Evolutionary conservation across 2,888 invertebrate species (phyloP).

Genomic region (Drosophila borborema): DNA sequence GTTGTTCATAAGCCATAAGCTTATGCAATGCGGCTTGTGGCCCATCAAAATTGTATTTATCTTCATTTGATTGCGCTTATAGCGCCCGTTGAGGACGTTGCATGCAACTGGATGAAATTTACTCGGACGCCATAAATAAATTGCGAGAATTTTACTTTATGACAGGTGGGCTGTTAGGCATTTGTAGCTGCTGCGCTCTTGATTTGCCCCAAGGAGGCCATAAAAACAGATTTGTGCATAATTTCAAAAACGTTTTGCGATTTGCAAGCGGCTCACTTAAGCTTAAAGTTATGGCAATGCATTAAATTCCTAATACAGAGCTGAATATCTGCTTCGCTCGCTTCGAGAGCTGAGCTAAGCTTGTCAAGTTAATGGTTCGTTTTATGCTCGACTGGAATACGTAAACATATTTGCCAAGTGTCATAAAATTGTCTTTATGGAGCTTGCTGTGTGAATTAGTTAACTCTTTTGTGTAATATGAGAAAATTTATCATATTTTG

Average conservation of each 20-base stretch:
- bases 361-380: conserved; percentile 45
- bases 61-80: conserved; percentile 60
- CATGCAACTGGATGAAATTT: neutral
- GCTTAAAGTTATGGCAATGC: conserved; percentile 38
- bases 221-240: conserved; percentile 74
- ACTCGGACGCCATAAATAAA: conserved; percentile 56
- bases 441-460: conserved; percentile 5
- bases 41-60: conserved; percentile 65
- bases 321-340: neutral
- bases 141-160: conserved; percentile 56
- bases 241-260: conserved; percentile 52
- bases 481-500: neutral
- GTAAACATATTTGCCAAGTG: conserved; percentile 3
- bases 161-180: conserved; percentile 51
- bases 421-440: conserved; percentile 31
- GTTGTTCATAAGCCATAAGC: neutral
- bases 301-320: conserved; percentile 25
- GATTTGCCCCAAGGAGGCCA: conserved; percentile 28
- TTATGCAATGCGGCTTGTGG: conserved; percentile 15
- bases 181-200: conserved; percentile 30
- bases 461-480: conserved; percentile 3
- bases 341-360: conserved; percentile 11
- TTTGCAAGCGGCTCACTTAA: conserved; percentile 14
- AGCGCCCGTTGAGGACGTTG: conserved; percentile 15
- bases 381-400: conserved; percentile 16